A percentile compares a stretch with the other conserved stretches of the same genome.
Evolutionary conservation across 2,113 vertebrate genomes (phyloP).

Genomic region (Pelecanus crispus): DNA sequence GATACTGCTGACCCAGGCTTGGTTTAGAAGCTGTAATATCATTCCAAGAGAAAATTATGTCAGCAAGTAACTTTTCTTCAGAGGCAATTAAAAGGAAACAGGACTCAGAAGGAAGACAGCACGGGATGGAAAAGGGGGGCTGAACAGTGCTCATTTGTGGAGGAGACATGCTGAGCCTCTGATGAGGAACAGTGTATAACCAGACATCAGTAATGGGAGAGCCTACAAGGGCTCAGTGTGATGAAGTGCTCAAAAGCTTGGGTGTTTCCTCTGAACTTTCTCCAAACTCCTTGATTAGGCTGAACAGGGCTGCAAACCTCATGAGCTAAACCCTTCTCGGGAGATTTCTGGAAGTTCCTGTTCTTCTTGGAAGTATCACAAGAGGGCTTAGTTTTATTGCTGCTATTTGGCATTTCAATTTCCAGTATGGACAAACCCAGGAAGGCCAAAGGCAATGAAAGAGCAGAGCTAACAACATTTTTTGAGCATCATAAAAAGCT

Average conservation of each 20-base stretch:
- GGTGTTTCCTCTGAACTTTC: conserved; percentile 31
- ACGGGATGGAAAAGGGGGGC: background rate
- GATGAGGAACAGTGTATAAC: background rate
- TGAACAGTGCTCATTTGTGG: background rate
- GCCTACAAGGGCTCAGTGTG: background rate
- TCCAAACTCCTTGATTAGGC: background rate
- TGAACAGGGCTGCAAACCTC: background rate
- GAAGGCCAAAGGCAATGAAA: background rate
- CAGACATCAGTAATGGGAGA: background rate
- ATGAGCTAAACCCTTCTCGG: background rate
- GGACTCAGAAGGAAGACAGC: background rate
- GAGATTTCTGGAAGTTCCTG: conserved; percentile 34
- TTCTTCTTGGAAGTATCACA: conserved; percentile 23
- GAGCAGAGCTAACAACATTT: background rate
- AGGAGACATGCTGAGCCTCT: conserved; percentile 16
- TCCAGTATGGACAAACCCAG: background rate
- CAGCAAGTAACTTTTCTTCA: background rate
- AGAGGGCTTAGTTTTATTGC: conserved; percentile 11
- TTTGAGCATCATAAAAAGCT: background rate
- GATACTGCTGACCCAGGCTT: background rate
- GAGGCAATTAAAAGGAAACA: conserved; percentile 32
- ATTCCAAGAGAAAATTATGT: conserved; percentile 27
- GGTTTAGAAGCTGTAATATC: conserved; percentile 43
- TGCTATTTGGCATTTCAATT: background rate
- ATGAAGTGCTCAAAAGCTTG: conserved; percentile 43